Percentiles rank a stretch among this genome's conserved stretches.
phyloP scores from a whole-genome alignment of 2,888 invertebrate species.

The Ceriagrion tenellum region DNA sequence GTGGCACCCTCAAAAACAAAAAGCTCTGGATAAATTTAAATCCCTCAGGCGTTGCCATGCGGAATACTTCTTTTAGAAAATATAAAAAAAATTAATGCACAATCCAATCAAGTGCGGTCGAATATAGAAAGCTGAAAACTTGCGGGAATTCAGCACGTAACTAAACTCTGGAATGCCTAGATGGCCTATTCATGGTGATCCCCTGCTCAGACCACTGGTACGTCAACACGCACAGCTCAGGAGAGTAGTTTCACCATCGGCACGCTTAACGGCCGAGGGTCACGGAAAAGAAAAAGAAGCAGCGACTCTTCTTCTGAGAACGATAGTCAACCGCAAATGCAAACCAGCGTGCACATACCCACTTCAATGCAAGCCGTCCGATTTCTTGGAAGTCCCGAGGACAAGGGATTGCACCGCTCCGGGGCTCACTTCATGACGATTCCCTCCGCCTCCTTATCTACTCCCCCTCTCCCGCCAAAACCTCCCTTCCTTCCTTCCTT shows the following conservation, averaged over 20 bases:
- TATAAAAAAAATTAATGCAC: no score
- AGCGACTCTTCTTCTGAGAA: neutral
- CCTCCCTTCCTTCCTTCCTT: no score
- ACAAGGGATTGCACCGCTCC: neutral
- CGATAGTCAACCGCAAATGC: constrained; percentile 7
- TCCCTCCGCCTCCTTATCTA: neutral
- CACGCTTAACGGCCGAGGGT: neutral
- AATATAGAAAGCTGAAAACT: no score
- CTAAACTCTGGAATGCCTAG: no score
- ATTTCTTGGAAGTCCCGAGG: neutral
- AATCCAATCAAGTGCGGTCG: no score
- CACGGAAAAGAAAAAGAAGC: neutral
- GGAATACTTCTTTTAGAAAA: no score
- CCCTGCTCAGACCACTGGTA: no score
- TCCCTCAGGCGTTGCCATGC: no score
- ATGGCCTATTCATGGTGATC: no score
- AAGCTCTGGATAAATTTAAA: no score
- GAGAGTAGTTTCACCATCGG: neutral
- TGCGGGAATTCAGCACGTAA: no score
- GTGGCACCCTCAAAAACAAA: no score
- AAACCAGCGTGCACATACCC: neutral
- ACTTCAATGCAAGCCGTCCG: neutral
- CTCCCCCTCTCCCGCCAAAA: neutral
- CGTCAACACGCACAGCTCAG: neutral
- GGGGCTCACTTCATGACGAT: neutral